Evolutionary conservation across 1,140 invertebrate species (phyloP), one percentile per base, ranked within the genome.

Genomic region (Mizuhopecten yessoensis): DNA sequence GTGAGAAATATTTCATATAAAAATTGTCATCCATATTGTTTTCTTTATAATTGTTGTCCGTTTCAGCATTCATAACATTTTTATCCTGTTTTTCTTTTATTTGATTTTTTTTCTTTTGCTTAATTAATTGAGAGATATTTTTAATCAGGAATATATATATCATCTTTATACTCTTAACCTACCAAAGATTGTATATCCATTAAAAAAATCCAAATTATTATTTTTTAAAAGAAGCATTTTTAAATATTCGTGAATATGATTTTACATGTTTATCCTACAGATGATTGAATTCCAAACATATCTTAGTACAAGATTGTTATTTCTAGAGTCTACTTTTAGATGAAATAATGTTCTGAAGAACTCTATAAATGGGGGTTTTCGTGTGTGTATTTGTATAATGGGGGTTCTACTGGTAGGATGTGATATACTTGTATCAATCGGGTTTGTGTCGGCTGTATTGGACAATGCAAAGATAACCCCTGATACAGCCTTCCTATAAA

Each of bases 11-110:
- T 75, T 75, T 45, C 10, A 45, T 10, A 29, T 9, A 75, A 75
- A n/a, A 29, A n/a, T 75, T 75, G 57, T 75, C 57, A 75, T 29
- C 23, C 29, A 29, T 75, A 75, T 75, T 75, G 57, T 75, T 75
- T 75, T 75, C n/a, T 0, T 29, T 75, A 29, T 75, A 75, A 29
- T 75, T 75, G 57, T 75, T 75, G 57, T 29, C 57, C 29, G 23
- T 75, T 75, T 75, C 57, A 75, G 57, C 57, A 75, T 45, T 45
- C 42, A 20, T 45, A 45, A 29, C 57, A 75, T 75, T 75, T 45
- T 75, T 29, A 29, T 29, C 11, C 57, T n/a, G 5, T 29, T 29
- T 29, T 29, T 17, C 13, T 57, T 20, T 57, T 13, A 5, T 39
- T 39, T n/a, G n/a, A 39, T 13, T 13, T 39, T 39, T 39, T 39